phyloP scores from a whole-genome alignment of 1,140 invertebrate genomes.

The Euura saliciscinereae region DNA sequence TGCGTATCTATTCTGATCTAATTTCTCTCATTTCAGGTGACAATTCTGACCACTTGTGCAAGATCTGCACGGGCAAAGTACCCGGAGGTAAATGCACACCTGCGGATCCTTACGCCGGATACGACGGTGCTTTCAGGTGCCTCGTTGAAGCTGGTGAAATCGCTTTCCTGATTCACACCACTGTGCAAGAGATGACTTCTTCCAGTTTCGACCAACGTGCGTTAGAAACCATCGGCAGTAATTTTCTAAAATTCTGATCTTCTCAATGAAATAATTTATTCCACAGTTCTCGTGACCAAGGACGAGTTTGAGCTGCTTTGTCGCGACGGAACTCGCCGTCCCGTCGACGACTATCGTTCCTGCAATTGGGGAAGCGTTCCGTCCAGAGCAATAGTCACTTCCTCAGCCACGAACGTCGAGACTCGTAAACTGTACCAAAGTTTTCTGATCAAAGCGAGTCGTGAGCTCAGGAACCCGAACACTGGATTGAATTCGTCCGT shows the following conservation, averaged over 20 bases:
- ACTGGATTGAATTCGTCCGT: constrained; percentile 14
- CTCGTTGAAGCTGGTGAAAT: constrained; percentile 87
- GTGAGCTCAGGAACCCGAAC: constrained; percentile 49
- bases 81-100: constrained; percentile 82
- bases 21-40: constrained; percentile 62
- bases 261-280: constrained; percentile 19
- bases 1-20: too few species aligned
- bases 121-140: constrained; percentile 88
- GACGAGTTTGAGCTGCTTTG: constrained; percentile 87
- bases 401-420: constrained; percentile 73
- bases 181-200: constrained; percentile 74
- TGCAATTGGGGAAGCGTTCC: constrained; percentile 91
- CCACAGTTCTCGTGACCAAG: constrained; percentile 63
- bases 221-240: constrained; percentile 30
- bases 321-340: constrained; percentile 74
- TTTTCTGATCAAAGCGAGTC: constrained; percentile 63
- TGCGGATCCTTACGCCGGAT: constrained; percentile 89
- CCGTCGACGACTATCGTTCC: constrained; percentile 74
- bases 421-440: constrained; percentile 64
- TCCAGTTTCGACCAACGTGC: constrained; percentile 64
- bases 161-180: constrained; percentile 90
- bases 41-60: constrained; percentile 82
- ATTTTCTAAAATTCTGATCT: not conserved
- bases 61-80: constrained; percentile 81
- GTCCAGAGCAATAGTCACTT: constrained; percentile 85